These are phyloP conservation scores for Xenotilapia flavipinnis DNA, from an alignment of 2,113 vertebrate genomes.

Conservation along the genomic window DNA sequence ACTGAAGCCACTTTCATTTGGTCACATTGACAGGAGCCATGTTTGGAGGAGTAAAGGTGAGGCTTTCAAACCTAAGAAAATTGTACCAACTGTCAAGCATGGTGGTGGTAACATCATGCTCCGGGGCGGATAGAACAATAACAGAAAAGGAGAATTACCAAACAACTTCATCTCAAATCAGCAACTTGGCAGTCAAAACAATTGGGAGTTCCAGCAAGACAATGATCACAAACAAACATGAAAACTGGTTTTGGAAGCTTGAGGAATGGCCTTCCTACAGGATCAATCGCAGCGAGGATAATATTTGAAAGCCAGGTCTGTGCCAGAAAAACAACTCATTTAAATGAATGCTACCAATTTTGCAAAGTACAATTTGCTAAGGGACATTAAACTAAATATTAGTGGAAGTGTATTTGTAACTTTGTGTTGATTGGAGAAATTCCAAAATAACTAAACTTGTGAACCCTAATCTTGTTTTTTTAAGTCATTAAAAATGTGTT, in stretches of 20 bases:
- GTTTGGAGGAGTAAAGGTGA: not conserved
- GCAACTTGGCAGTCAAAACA: not conserved
- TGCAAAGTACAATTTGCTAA: not conserved
- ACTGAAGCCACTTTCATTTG: not conserved
- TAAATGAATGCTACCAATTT: not conserved
- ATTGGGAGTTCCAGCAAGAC: not conserved
- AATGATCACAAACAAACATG: not conserved
- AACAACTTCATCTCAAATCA: not conserved
- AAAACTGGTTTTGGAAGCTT: not conserved
- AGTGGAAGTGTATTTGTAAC: not conserved
- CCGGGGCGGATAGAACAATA: not conserved
- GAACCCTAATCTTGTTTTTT: not conserved
- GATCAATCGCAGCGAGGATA: not conserved
- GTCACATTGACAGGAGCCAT: not conserved
- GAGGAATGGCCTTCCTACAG: not conserved
- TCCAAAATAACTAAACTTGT: not conserved
- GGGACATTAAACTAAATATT: accelerated
- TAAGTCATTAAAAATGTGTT: not conserved
- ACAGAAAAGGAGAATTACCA: not conserved
- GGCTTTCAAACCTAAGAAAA: not conserved
- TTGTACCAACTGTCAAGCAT: not conserved
- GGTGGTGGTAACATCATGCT: not conserved
- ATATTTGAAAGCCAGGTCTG: not conserved
- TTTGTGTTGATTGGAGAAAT: not conserved
- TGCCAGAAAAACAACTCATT: not conserved